These are phyloP conservation scores for Chelon auratus DNA, from an alignment of 2,797 vertebrate genomes.

Conservation along the genomic window DNA sequence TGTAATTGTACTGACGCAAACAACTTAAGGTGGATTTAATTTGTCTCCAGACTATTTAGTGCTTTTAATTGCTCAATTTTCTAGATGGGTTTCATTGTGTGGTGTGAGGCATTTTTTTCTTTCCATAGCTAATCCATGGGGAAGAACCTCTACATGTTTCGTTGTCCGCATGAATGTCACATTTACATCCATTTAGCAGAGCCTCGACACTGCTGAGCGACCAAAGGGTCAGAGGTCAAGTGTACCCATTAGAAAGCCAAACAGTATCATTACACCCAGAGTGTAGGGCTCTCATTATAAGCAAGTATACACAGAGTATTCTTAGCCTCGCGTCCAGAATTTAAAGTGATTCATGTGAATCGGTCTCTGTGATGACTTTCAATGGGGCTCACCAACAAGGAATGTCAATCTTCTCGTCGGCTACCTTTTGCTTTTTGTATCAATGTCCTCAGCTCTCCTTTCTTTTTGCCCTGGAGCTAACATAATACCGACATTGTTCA, in stretches of 20 bases:
- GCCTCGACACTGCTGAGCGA: constrained; percentile 51
- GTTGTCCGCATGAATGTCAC: constrained; percentile 51
- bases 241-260: constrained; percentile 82
- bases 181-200: constrained; percentile 70
- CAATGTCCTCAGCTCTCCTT: constrained; percentile 71
- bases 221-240: constrained; percentile 78
- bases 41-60: constrained; percentile 32
- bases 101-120: constrained; percentile 44
- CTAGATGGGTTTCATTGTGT: constrained; percentile 21
- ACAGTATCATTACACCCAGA: constrained; percentile 77
- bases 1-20: constrained; percentile 48
- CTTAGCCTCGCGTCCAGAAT: constrained; percentile 77
- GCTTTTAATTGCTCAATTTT: constrained; percentile 45
- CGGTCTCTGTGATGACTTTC: constrained; percentile 74
- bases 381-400: constrained; percentile 70
- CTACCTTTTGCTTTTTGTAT: constrained; percentile 78
- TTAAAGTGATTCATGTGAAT: constrained; percentile 84
- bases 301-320: constrained; percentile 70
- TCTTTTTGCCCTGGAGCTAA: constrained; percentile 68
- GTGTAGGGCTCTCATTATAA: constrained; percentile 76
- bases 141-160: constrained; percentile 53
- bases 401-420: constrained; percentile 77
- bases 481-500: constrained; percentile 83
- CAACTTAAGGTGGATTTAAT: constrained; percentile 43
- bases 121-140: constrained; percentile 58